phyloP scores from a whole-genome alignment of 2,797 vertebrate genomes.

The Emydoidea blandingii region DNA sequence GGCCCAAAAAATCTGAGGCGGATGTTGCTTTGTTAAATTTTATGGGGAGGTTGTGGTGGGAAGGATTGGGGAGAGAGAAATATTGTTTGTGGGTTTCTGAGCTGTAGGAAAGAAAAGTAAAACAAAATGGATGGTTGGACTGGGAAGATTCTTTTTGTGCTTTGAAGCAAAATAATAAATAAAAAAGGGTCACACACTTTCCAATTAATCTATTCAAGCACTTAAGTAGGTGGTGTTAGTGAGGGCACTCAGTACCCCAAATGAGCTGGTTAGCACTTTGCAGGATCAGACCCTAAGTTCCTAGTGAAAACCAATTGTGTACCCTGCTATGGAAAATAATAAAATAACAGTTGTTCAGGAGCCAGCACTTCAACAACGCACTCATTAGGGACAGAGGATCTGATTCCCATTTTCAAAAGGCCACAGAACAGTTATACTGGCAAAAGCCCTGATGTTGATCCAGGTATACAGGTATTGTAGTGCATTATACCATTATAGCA shows the following conservation, averaged over 20 bases:
- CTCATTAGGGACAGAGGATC: neutral
- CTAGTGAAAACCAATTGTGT: neutral
- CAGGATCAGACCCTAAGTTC: neutral
- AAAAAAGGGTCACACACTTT: neutral
- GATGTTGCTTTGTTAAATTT: neutral
- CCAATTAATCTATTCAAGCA: neutral
- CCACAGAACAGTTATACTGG: neutral
- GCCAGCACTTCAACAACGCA: neutral
- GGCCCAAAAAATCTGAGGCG: neutral
- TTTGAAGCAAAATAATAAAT: neutral
- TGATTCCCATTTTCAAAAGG: neutral
- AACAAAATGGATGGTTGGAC: neutral
- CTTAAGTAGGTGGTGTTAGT: neutral
- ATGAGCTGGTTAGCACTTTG: conserved; percentile 4
- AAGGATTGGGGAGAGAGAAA: neutral
- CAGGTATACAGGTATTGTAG: neutral
- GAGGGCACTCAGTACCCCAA: neutral
- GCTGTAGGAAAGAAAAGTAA: neutral
- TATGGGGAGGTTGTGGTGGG: neutral
- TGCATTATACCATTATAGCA: neutral
- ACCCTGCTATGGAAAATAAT: accelerated
- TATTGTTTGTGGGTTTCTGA: neutral
- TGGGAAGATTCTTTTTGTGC: conserved; percentile 40
- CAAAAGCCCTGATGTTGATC: neutral
- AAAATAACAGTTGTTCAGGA: neutral